phyloP scores from a whole-genome alignment of 1,140 invertebrate genomes.

The Bombus difficillimus region DNA sequence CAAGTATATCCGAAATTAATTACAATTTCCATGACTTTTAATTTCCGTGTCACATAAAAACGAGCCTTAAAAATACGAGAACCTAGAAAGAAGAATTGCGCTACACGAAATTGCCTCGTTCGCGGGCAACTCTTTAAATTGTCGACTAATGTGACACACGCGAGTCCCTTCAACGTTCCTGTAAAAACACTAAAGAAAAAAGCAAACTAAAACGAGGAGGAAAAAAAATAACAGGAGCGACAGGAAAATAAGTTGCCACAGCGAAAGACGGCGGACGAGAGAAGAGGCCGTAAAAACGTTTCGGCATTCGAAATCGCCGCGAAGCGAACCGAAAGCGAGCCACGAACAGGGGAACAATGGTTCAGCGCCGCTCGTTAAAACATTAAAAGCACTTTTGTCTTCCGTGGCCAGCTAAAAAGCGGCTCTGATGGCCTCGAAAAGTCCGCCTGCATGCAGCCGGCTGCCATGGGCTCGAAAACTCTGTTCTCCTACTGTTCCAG shows the following conservation, averaged over 20 bases:
- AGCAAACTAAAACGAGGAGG: neutral
- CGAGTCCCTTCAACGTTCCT: neutral
- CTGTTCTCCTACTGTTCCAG: neutral
- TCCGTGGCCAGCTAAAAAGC: slow-evolving; percentile 49
- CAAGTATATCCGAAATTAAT: too few relatives aligned
- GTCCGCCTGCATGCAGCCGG: neutral
- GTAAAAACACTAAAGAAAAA: neutral
- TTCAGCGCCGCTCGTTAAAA: slow-evolving; percentile 63
- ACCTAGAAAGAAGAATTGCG: neutral
- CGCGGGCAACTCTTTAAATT: too few relatives aligned
- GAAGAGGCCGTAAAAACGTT: slow-evolving; percentile 39
- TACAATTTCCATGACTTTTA: too few relatives aligned
- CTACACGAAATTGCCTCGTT: too few relatives aligned
- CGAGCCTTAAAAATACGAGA: too few relatives aligned
- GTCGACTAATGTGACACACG: slow-evolving; percentile 11
- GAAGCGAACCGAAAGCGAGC: slow-evolving; percentile 19
- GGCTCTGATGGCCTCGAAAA: slow-evolving; percentile 44
- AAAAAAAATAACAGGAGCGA: neutral
- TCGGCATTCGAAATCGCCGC: slow-evolving; percentile 35
- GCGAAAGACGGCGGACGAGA: neutral
- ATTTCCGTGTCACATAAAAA: too few relatives aligned
- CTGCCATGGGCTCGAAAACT: slow-evolving; percentile 10
- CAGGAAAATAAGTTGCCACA: slow-evolving; percentile 21
- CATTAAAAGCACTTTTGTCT: slow-evolving; percentile 71
- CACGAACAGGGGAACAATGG: slow-evolving; percentile 54